Conservation (phyloP, 2,113 vertebrate genomes). For the Heterocephalus glaber region DNA sequence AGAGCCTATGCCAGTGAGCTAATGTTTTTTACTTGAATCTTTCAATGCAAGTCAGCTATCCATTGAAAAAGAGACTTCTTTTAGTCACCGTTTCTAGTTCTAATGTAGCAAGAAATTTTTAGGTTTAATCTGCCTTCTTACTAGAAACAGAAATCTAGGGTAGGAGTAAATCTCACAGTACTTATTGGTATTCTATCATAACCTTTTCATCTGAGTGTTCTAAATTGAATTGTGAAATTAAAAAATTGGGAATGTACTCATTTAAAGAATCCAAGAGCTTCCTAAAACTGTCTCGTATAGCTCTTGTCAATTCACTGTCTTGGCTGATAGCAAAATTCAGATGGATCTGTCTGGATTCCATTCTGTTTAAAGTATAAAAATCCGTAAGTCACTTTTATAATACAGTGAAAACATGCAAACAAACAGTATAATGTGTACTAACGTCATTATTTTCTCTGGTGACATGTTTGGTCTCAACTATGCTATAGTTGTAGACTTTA, state of each 20-base stretch:
- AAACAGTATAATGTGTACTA: background rate
- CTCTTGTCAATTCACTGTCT: background rate
- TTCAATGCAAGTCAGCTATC: background rate
- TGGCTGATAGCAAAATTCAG: background rate
- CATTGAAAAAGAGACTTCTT: background rate
- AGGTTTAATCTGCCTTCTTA: background rate
- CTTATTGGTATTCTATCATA: background rate
- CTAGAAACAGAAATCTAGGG: background rate
- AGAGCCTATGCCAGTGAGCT: background rate
- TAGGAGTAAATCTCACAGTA: background rate
- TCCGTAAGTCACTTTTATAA: background rate
- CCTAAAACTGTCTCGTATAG: background rate
- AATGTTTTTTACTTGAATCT: background rate
- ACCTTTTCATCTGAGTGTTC: background rate
- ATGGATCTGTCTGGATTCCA: background rate
- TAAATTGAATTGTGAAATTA: background rate
- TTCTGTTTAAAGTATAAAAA: background rate
- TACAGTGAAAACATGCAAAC: background rate
- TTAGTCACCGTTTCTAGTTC: background rate
- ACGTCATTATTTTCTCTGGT: background rate
- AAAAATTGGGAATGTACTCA: background rate
- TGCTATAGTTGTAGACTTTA: background rate
- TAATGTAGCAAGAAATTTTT: background rate
- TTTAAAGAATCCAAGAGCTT: background rate
- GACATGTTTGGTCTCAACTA: conserved; percentile 27